phyloP scores from a whole-genome alignment of 2,888 invertebrate species.

The Hipparchia sbordonii region DNA sequence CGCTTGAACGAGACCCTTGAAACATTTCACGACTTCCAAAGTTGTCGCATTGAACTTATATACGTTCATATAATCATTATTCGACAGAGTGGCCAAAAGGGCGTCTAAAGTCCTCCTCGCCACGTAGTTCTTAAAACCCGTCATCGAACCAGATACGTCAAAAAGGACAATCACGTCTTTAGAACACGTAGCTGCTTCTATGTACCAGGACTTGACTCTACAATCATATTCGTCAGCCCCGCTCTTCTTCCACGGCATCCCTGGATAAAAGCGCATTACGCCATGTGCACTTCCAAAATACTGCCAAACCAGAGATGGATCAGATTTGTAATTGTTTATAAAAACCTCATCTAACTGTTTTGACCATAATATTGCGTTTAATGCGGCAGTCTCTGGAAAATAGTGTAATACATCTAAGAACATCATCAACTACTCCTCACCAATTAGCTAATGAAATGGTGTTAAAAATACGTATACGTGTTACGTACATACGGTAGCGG shows the following conservation, averaged over 20 bases:
- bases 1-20: slow-evolving; percentile 93
- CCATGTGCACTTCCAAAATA: slow-evolving; percentile 98
- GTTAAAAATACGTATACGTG: too few relatives aligned
- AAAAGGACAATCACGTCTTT: slow-evolving; percentile 98
- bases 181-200: slow-evolving; percentile 98
- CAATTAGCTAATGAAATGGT: not conserved
- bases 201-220: slow-evolving; percentile 96
- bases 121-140: slow-evolving; percentile 88
- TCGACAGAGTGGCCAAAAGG: slow-evolving; percentile 96
- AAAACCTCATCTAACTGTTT: slow-evolving; percentile 92
- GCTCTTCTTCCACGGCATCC: slow-evolving; percentile 85
- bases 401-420: not conserved
- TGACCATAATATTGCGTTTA: slow-evolving; percentile 91
- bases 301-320: slow-evolving; percentile 97
- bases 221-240: slow-evolving; percentile 93
- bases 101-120: slow-evolving; percentile 94
- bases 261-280: slow-evolving; percentile 96
- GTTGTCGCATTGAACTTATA: slow-evolving; percentile 90
- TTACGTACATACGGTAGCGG: too few relatives aligned
- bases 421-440: not conserved
- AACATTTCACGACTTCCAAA: slow-evolving; percentile 91
- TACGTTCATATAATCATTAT: slow-evolving; percentile 98
- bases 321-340: slow-evolving; percentile 91
- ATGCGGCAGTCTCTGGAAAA: slow-evolving; percentile 58
- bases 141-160: slow-evolving; percentile 98